Base-by-base conservation (phyloP, 2,888 invertebrate species). In the Noctua janthina region DNA sequence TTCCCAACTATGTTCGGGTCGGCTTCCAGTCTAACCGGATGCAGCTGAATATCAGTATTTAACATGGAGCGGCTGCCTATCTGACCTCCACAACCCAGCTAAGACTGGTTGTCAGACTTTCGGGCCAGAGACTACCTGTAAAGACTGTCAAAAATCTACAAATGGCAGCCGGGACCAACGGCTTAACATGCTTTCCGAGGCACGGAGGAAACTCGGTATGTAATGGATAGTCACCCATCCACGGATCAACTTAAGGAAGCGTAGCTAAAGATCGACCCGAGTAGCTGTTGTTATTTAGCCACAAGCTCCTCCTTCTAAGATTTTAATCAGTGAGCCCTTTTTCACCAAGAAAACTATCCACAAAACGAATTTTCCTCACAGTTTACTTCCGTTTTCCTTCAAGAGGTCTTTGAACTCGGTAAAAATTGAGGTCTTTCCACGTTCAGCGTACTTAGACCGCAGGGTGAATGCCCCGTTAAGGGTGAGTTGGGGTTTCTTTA, bases 381-480 rank as follows among this genome's bases (percentile, higher is more conserved):
- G 13, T 64, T 79, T 84, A 49, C 74, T 59, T 72, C n/a, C 15
- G 17, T 51, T 74, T 82, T 59, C 69, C 51, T n/a, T 0, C 1
- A n/a, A 51, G 23, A 74, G 76, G 74, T 76, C 67, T 43, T 0
- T 70, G 46, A 76, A 35, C 85, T 73, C 56, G 11, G 10, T 15
- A 39, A 77, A 84, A 72, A 85, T 80, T 72, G 71, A 59, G 81
- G 85, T 73, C 69, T 77, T 59, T 1, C 62, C 13, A 8, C 54
- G 56, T 74, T 76, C 20, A 51, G 29, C 13, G 82, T 85, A 74
- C 81, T 29, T 39, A 76, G 75, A 74, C 73, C 75, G 67, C 15
- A 68, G 64, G 86, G 75, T 86, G 56, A 85, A 56, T 76, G 88
- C 68, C 70, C 81, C 15, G 5, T 5, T 64, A 39, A 74, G 88